Conservation (phyloP, 1,140 invertebrate species). For the Diabrotica undecimpunctata region DNA sequence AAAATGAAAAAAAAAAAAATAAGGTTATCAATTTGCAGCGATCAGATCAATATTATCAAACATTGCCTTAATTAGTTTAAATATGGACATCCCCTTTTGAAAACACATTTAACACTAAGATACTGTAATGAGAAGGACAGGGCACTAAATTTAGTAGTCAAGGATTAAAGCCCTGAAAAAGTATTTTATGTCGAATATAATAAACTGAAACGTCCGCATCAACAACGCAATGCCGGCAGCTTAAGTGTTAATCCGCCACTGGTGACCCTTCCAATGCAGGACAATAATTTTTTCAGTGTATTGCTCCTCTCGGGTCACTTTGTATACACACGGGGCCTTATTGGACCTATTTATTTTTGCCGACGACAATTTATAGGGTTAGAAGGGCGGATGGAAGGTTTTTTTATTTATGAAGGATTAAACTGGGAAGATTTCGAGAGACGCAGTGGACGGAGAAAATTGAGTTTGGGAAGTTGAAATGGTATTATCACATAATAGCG, state of each 20-base stretch:
- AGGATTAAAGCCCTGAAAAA: no score
- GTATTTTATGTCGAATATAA: no score
- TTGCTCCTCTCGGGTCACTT: slow-evolving; percentile 6
- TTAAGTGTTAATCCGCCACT: not conserved
- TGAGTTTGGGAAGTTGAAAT: slow-evolving; percentile 8
- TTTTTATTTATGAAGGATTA: slow-evolving; percentile 12
- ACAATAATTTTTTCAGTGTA: slow-evolving; percentile 11
- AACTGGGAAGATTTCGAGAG: slow-evolving; percentile 1
- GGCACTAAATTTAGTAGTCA: no score
- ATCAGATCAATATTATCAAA: no score
- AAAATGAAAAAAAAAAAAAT: no score
- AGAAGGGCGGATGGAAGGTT: not conserved
- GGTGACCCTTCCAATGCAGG: slow-evolving; percentile 4
- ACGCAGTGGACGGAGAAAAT: slow-evolving; percentile 1
- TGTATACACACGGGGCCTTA: slow-evolving; percentile 1
- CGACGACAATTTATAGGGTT: slow-evolving; percentile 7
- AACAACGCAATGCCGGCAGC: no score
- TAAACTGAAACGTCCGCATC: no score
- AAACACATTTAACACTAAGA: no score
- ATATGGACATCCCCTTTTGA: no score
- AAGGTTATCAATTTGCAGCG: no score
- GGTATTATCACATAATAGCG: slow-evolving; percentile 7
- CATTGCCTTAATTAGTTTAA: no score
- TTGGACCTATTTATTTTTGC: slow-evolving; percentile 12
- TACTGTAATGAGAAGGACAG: no score